Evolutionary conservation across 92 coral and sea anemone species (phyloP).

Genomic region (Isaurus tuberculatus): DNA sequence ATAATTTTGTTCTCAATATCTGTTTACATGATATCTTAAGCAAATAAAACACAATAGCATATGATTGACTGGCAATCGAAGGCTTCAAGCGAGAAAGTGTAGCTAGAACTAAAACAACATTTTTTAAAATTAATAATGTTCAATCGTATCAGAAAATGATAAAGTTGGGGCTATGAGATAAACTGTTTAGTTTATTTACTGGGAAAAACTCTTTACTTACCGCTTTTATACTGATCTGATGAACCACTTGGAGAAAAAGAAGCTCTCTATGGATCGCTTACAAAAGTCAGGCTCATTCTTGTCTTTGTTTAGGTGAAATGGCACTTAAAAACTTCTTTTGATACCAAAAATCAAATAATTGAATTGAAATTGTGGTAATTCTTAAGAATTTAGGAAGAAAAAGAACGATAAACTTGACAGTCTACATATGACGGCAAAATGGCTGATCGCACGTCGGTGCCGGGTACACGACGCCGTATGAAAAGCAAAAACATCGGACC

Average conservation of each 20-base stretch:
- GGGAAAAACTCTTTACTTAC: neutral
- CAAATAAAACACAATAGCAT: neutral
- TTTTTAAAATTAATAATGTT: too few species aligned
- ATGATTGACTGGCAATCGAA: neutral
- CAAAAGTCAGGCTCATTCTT: neutral
- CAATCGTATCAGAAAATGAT: neutral
- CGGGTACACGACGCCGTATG: slow-evolving; percentile 16
- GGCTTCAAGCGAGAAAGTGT: slow-evolving; percentile 11
- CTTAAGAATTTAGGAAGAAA: slow-evolving; percentile 1
- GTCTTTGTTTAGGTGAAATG: neutral
- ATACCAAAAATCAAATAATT: neutral
- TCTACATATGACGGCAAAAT: neutral
- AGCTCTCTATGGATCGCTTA: neutral
- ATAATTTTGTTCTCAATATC: too few species aligned
- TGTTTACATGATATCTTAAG: neutral
- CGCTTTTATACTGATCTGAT: slow-evolving; percentile 5
- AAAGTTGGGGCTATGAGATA: slow-evolving; percentile 2
- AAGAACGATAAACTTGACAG: slow-evolving; percentile 19
- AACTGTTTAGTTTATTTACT: neutral
- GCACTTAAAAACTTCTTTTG: neutral
- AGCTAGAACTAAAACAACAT: slow-evolving; percentile 5
- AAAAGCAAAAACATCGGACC: neutral
- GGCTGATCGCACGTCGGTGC: slow-evolving; percentile 11
- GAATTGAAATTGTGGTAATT: neutral
- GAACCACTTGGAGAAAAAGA: slow-evolving; percentile 2